A percentile compares a stretch with the other conserved stretches of the same genome.
These are phyloP conservation scores for Tragulus kanchil DNA, from an alignment of 2,113 vertebrate species.

Conservation along the genomic window DNA sequence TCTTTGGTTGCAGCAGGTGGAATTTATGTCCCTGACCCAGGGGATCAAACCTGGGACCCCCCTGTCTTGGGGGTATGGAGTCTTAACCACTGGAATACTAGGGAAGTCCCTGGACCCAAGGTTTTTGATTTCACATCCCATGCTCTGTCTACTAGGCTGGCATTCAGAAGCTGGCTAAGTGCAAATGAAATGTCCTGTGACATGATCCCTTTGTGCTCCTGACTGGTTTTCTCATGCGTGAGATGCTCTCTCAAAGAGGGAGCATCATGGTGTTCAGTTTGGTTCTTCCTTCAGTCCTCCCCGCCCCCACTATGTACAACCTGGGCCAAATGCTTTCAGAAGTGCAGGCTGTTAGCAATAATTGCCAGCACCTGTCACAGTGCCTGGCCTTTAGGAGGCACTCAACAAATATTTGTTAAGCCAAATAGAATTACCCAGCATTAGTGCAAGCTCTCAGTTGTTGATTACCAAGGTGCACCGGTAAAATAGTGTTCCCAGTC, in stretches of 20 bases:
- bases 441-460: constrained; percentile 31
- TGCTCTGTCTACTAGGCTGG: background rate
- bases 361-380: constrained; percentile 65
- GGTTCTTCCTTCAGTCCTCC: background rate
- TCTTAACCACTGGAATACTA: background rate
- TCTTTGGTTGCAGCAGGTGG: background rate
- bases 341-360: constrained; percentile 56
- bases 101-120: background rate
- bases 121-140: background rate
- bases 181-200: background rate
- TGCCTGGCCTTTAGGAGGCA: constrained; percentile 48
- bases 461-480: background rate
- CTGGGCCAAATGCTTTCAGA: constrained; percentile 39
- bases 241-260: background rate
- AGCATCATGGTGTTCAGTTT: background rate
- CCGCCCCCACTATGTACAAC: background rate
- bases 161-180: background rate
- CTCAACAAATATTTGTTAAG: constrained; percentile 63
- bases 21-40: background rate
- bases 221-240: background rate
- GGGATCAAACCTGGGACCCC: background rate
- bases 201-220: background rate
- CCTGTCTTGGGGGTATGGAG: background rate
- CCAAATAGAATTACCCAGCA: constrained; percentile 64
- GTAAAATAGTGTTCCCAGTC: background rate